Percentiles rank a stretch among this genome's conserved stretches.
Conservation (phyloP, 2,797 vertebrate genomes). For the Acrossocheilus wenchowensis region DNA sequence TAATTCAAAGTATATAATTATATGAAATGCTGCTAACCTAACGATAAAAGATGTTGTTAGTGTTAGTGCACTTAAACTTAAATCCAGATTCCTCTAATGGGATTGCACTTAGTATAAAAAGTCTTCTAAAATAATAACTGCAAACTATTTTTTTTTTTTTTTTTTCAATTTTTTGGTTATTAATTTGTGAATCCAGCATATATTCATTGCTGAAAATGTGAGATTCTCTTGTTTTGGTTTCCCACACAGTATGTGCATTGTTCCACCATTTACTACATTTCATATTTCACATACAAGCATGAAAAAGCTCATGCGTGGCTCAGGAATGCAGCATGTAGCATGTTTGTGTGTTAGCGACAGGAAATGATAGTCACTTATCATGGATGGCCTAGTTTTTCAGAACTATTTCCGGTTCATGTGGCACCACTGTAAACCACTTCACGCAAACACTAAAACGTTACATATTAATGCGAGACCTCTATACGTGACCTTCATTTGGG, state of each 20-base stretch:
- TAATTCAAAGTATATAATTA: not conserved
- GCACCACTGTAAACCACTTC: conserved; percentile 34
- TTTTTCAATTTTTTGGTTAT: not conserved
- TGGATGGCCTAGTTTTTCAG: conserved; percentile 59
- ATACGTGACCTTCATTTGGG: conserved; percentile 38
- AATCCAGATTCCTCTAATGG: not conserved
- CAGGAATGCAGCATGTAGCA: conserved; percentile 41
- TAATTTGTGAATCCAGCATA: not conserved
- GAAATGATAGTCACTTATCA: conserved; percentile 57
- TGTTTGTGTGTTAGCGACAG: conserved; percentile 48
- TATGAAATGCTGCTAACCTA: not conserved
- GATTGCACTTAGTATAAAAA: not conserved
- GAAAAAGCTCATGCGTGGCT: not conserved
- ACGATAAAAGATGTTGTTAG: not conserved
- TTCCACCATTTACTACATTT: not conserved
- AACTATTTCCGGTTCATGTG: conserved; percentile 60
- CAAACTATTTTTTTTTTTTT: not conserved
- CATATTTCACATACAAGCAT: not conserved
- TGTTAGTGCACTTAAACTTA: not conserved
- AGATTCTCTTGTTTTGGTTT: conserved; percentile 10
- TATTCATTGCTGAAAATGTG: not conserved
- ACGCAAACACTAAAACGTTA: conserved; percentile 15
- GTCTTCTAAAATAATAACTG: not conserved
- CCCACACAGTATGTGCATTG: not conserved
- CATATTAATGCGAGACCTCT: conserved; percentile 44